These are phyloP conservation scores for Lasius fuliginosus DNA, from an alignment of 2,888 invertebrate genomes.

Conservation along the genomic window DNA sequence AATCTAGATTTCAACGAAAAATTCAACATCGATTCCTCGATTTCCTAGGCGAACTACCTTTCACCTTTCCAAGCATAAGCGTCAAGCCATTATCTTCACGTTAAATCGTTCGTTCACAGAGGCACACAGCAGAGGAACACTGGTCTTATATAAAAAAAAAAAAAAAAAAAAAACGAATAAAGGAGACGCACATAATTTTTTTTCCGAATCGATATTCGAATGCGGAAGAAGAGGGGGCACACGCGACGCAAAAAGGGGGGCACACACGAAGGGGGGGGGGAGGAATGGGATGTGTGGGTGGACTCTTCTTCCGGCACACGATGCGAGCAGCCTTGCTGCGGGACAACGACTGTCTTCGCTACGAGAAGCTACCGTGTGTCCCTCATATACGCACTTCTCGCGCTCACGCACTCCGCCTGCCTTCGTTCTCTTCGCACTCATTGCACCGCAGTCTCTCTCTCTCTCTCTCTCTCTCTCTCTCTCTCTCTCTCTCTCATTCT, in stretches of 20 bases:
- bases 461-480: conserved; percentile 17
- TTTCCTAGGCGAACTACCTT: not conserved
- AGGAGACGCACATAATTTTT: not conserved
- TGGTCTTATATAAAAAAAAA: not conserved
- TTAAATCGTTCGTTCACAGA: not conserved
- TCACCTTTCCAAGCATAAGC: not conserved
- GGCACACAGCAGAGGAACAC: not conserved
- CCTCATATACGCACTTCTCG: conserved; percentile 67
- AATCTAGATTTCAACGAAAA: not conserved
- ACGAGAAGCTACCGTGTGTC: conserved; percentile 75
- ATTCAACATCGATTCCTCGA: not conserved
- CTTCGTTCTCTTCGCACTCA: conserved; percentile 34
- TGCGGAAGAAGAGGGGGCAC: conserved; percentile 22
- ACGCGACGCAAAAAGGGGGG: not conserved
- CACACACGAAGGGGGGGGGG: conserved; percentile 6
- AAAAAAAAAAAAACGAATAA: not conserved
- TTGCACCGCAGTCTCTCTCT: conserved; percentile 11
- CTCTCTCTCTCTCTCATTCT: not conserved
- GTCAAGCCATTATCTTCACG: not conserved
- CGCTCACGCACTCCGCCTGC: conserved; percentile 62
- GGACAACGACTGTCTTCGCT: conserved; percentile 80
- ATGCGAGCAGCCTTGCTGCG: conserved; percentile 78
- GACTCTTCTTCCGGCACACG: conserved; percentile 68
- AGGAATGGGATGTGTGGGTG: conserved; percentile 46
- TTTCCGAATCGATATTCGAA: conserved; percentile 5